Percentiles rank a stretch among this genome's conserved stretches.
These are phyloP conservation scores for Antigone vipio DNA, from an alignment of 2,113 vertebrate genomes.

Conservation along the genomic window DNA sequence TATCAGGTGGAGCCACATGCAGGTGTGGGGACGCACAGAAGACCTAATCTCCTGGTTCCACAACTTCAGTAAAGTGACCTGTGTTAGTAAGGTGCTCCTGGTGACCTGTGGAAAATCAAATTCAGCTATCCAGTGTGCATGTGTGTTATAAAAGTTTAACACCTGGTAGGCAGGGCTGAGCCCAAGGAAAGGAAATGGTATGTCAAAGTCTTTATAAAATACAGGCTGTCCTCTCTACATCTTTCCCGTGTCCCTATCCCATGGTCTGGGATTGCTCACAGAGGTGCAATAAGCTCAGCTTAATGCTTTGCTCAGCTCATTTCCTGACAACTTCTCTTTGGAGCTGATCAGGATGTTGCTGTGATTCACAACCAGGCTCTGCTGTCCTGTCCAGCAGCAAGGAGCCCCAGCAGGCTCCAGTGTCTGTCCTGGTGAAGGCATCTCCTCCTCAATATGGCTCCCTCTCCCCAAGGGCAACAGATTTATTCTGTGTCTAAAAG, in stretches of 20 bases:
- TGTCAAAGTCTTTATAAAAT: background rate
- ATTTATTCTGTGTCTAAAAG: background rate
- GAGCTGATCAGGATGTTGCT: background rate
- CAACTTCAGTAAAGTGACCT: background rate
- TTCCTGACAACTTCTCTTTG: background rate
- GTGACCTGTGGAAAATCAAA: background rate
- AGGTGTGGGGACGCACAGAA: background rate
- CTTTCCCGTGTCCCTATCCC: accelerated
- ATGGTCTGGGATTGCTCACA: background rate
- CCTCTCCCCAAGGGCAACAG: background rate
- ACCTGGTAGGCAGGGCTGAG: background rate
- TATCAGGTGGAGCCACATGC: background rate
- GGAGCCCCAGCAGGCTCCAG: background rate
- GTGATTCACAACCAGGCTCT: background rate
- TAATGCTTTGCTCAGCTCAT: background rate
- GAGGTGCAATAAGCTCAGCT: background rate
- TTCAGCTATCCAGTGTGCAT: background rate
- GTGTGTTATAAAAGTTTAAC: background rate
- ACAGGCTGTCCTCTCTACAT: accelerated
- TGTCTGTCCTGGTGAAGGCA: background rate
- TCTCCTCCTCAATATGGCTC: background rate
- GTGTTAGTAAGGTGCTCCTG: background rate
- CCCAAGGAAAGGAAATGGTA: background rate
- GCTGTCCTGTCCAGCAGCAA: background rate
- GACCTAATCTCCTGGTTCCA: background rate